Evolutionary conservation across 2,888 invertebrate species (phyloP), one percentile per base, ranked within the genome.

Genomic region (Eudemis profundana): DNA sequence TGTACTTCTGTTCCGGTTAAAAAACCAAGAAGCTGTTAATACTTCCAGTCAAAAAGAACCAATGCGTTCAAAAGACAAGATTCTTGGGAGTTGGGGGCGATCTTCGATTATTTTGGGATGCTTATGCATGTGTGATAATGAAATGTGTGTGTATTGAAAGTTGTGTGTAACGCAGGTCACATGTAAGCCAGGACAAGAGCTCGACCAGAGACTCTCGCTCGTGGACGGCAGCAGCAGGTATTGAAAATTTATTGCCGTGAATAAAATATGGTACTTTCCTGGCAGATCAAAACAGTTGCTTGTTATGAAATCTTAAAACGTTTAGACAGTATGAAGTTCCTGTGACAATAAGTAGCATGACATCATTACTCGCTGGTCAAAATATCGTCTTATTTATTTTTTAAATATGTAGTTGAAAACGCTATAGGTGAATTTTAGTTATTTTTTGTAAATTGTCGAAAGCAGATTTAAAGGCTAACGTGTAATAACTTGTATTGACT

Each of bases 121-220:
- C 19, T 33, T 27, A 19, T 57, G 57, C 57, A 57, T 63, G 63
- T 40, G 23, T 59, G n/a, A n/a, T 17, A 42, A 27, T n/a, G 8
- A 44, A 10, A 19, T 14, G 54, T 69, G 69, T 66, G 61, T 67
- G 67, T 64, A 61, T 61, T 67, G 63, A 64, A 68, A 61, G 15
- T 65, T 61, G 65, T 66, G 23, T 56, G 47, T 85, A 79, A 81
- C 74, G 78, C 91, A 91, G 91, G 89, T 91, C 91, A 67, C 87
- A 89, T 84, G 86, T 89, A 74, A 85, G 81, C 83, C 89, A 89
- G 79, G 91, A 92, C 79, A 90, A 92, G 84, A 78, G 79, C 51
- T 77, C 86, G 27, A 70, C 86, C 51, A 78, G 91, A 78, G 91
- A 92, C 51, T 77, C 84, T 23, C 81, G 91, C 27, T 76, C 86